phyloP scores from a whole-genome alignment of 1,140 invertebrate genomes.

The Alviniconcha marisindica region DNA sequence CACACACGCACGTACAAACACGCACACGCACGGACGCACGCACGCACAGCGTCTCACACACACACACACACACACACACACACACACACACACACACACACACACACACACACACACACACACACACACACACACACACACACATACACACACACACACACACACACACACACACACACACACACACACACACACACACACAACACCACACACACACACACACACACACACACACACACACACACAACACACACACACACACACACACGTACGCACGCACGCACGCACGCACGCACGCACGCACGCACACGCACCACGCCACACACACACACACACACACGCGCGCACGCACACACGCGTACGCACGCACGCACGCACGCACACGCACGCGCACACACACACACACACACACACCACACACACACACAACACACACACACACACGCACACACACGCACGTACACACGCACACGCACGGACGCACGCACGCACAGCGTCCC shows the following conservation, averaged over 20 bases:
- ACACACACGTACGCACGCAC: neutral
- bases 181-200: neutral
- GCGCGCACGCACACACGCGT: neutral
- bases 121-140: conserved; percentile 16
- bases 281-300: neutral
- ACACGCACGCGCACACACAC: neutral
- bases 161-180: neutral
- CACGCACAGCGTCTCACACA: neutral
- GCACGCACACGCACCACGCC: too few species aligned
- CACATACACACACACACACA: conserved; percentile 1
- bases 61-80: conserved; percentile 17
- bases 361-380: neutral
- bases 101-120: conserved; percentile 21
- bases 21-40: neutral
- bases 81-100: conserved; percentile 9
- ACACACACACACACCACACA: neutral
- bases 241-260: neutral
- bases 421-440: neutral
- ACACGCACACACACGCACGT: too few species aligned
- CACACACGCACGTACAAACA: neutral
- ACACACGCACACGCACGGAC: too few species aligned
- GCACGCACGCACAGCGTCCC: too few species aligned
- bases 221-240: too few species aligned
- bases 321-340: neutral
- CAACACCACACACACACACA: too few species aligned